phyloP scores from a whole-genome alignment of 2,888 invertebrate genomes.

The Melanotus villosus region DNA sequence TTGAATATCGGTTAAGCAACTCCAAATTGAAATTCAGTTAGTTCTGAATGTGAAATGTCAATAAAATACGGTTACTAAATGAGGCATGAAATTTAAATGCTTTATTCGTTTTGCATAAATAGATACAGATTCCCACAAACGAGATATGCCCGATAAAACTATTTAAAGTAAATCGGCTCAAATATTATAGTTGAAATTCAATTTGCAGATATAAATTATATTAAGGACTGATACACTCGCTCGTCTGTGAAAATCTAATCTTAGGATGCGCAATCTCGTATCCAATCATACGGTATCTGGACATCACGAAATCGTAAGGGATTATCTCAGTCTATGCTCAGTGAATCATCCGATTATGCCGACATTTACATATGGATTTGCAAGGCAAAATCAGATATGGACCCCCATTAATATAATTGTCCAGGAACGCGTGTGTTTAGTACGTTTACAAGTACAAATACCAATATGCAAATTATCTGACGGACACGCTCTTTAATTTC shows the following conservation, averaged over 20 bases:
- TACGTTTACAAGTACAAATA: slow-evolving; percentile 4
- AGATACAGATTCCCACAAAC: too few species aligned
- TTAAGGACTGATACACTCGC: slow-evolving; percentile 4
- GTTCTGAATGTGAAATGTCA: too few species aligned
- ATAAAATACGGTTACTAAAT: too few species aligned
- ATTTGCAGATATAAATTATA: slow-evolving; percentile 8
- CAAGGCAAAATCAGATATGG: slow-evolving; percentile 31
- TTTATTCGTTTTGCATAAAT: too few species aligned
- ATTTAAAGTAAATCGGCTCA: too few species aligned
- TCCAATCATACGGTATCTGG: slow-evolving; percentile 37
- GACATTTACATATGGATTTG: slow-evolving; percentile 40
- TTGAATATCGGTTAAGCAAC: too few species aligned
- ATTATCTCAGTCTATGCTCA: slow-evolving; percentile 39
- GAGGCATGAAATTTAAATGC: too few species aligned
- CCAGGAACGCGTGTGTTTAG: slow-evolving; percentile 16
- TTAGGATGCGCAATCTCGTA: slow-evolving; percentile 19
- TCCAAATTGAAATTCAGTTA: too few species aligned
- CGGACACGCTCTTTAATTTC: background rate
- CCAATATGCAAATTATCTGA: slow-evolving; percentile 17
- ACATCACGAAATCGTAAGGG: slow-evolving; percentile 30
- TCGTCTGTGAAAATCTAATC: slow-evolving; percentile 29
- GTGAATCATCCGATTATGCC: slow-evolving; percentile 39
- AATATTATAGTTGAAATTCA: slow-evolving; percentile 1
- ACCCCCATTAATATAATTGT: slow-evolving; percentile 41
- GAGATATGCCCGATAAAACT: too few species aligned